Base-by-base conservation (phyloP, 2,797 vertebrate species). In the Acropternis orthonyx region DNA sequence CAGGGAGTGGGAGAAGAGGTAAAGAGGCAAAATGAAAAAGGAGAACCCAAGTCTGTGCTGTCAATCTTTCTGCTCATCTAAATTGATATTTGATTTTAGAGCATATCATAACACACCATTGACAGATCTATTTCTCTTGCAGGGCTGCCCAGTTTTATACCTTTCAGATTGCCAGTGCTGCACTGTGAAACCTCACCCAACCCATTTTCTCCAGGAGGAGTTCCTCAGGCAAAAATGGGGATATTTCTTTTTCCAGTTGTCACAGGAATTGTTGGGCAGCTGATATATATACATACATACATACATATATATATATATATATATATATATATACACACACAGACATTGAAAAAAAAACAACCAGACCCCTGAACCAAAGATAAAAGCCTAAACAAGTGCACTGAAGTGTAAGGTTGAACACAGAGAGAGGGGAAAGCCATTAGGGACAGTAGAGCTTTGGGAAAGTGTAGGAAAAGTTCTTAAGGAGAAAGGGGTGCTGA, bases 391-490 rank as follows among this genome's bases (percentile, higher is more conserved):
- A 92, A 95, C 71, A 92, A 68, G 85, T 56, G 87, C 85, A 69
- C 66, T 96, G 94, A 82, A 96, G 85, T 95, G 91, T 97, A 59
- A 85, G 76, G 91, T 84, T 95, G 92, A 93, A 88, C 7, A 2
- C 62, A 88, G 90, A 85, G 80, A 88, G 92, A 85, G 63, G 78
- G 62, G 91, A 92, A 88, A 96, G 76, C 95, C 89, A 95, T 97
- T 94, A 96, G 78, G 76, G 92, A 92, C 83, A 79, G 52, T 1
- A 37, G 78, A 62, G 85, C 85, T 88, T 77, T 81, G 67, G 88
- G 75, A 93, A 85, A 83, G 46, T 44, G 69, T 22, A 74, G 84
- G 78, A 95, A 83, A 83, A 74, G 88, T 95, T 94, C 78, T 73
- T 65, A 34, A 67, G 83, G 56, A 85, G 88, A 52, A 85, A 84